phyloP scores from a whole-genome alignment of 2,888 invertebrate species.

The Pollenia angustigena region DNA sequence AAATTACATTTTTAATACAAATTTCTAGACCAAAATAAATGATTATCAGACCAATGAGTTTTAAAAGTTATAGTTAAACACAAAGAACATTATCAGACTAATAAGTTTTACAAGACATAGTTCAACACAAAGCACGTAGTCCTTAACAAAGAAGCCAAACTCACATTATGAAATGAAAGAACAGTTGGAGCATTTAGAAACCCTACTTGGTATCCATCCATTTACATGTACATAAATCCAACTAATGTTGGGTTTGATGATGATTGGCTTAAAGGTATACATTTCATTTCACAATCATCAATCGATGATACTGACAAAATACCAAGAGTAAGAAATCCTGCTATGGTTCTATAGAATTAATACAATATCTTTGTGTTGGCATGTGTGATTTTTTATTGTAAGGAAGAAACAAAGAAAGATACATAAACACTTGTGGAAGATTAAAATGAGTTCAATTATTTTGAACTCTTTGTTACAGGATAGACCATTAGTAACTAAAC shows the following conservation, averaged over 20 bases:
- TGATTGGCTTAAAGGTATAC: not conserved
- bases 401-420: not conserved
- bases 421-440: not conserved
- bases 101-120: too few relatives aligned
- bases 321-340: not conserved
- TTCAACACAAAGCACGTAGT: too few relatives aligned
- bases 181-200: too few relatives aligned
- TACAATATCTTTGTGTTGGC: not conserved
- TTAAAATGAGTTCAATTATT: not conserved
- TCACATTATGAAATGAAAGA: too few relatives aligned
- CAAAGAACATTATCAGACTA: too few relatives aligned
- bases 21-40: too few relatives aligned
- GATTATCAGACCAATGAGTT: too few relatives aligned
- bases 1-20: too few relatives aligned
- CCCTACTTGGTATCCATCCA: not conserved
- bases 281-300: constrained; percentile 3
- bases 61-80: too few relatives aligned
- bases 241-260: not conserved
- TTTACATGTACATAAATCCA: not conserved
- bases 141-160: too few relatives aligned
- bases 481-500: too few relatives aligned
- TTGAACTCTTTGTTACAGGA: not conserved
- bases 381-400: not conserved
- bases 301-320: not conserved
- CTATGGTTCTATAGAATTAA: not conserved